Evolutionary conservation across 2,113 vertebrate species (phyloP).

Genomic region (Miniopterus natalensis): DNA sequence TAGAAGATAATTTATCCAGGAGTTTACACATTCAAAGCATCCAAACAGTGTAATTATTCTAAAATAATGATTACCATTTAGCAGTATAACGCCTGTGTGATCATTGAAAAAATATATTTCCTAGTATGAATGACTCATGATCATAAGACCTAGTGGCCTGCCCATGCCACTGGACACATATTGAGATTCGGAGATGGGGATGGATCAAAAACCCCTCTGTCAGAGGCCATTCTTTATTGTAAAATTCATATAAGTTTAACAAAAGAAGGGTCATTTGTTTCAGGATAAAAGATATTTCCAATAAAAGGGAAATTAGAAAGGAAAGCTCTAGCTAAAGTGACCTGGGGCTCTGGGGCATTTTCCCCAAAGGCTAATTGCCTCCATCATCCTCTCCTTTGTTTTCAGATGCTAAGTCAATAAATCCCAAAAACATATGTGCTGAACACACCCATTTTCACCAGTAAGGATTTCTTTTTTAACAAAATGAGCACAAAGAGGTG

Average conservation of each 20-base stretch:
- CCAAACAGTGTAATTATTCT: neutral
- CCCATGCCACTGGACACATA: accelerated
- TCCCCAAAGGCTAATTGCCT: accelerated
- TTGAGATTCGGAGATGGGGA: accelerated
- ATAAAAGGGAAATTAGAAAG: neutral
- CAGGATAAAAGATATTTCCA: neutral
- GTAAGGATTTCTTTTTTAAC: neutral
- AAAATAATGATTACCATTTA: neutral
- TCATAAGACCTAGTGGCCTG: accelerated
- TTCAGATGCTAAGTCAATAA: accelerated
- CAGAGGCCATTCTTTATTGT: too few species aligned
- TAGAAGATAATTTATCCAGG: neutral
- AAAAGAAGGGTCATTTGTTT: neutral
- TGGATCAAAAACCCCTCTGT: neutral
- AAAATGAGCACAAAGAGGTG: neutral
- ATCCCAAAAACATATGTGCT: accelerated
- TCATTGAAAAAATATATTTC: neutral
- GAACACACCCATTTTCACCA: accelerated
- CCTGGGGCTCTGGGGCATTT: accelerated
- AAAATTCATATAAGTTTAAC: neutral
- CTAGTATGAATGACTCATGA: neutral
- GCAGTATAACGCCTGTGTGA: neutral
- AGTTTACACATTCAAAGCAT: neutral
- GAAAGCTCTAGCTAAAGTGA: accelerated
- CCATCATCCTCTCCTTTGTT: accelerated